Base-by-base conservation (phyloP, 2,113 vertebrate genomes). In the Gobiocypris rarus region DNA sequence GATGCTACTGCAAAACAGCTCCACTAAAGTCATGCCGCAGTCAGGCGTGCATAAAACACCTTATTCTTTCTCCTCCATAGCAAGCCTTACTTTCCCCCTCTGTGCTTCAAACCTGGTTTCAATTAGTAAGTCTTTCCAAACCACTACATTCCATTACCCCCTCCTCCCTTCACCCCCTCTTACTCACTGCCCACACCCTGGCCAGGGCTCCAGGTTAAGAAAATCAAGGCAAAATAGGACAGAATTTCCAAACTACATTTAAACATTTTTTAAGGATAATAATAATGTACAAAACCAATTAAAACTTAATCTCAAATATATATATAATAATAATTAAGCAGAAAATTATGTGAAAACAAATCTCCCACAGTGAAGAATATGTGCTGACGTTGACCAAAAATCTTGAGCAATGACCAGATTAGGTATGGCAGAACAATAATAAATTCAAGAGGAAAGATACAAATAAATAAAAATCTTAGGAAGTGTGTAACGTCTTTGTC, bases 61-160 rank as follows among this genome's bases (percentile, higher is more conserved):
- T 87, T 75, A 84, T 86, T 86, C 88, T 88, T 86, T 82, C 77
- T 91, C 90, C 83, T 89, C 85, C 58, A 50, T 54, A 77, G 89
- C 88, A 85, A 85, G 84, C 83, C 87, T 85, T 79, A 69, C 71
- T 89, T 90, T 85, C 87, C 88, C 83, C 82, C 86, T 90, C 87
- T 90, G 84, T 75, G 87, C 91, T 91, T 92, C 88, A 92, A 93
- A 94, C 92, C 94, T 95, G 94, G 92, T 94, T 94, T 94, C 93
- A 95, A 95, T 95, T 95, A 95, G 93, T 87, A 92, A 92, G 93
- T 94, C 92, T 94, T 95, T 94, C 94, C 94, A 94, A 95, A 94
- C 94, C 94, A 91, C 94, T 92, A 91, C 94, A 95, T 95, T 95
- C 94, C 94, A 94, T 93, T 91, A 94, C 92, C 91, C 93, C 89